phyloP scores from a whole-genome alignment of 2,113 vertebrate species.

The Dipodomys merriami region DNA sequence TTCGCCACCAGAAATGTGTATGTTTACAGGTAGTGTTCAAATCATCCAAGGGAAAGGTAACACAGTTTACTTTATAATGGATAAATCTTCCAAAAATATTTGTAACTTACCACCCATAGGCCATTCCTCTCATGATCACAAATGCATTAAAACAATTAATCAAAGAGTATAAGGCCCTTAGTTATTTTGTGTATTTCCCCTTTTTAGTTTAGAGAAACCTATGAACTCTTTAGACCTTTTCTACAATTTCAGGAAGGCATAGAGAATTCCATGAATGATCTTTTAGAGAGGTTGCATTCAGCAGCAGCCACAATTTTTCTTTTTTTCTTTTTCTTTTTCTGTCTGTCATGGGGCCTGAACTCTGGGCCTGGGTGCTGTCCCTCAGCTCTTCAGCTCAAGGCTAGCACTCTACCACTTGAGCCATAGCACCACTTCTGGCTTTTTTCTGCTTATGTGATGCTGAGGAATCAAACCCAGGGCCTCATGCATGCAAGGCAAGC shows the following conservation, averaged over 20 bases:
- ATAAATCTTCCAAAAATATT: background rate
- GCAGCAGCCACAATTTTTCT: background rate
- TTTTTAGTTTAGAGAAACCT: conserved; percentile 20
- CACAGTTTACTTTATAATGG: background rate
- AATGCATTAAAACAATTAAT: background rate
- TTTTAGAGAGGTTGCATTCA: background rate
- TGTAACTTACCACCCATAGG: background rate
- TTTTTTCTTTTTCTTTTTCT: no score
- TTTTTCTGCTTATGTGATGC: no score
- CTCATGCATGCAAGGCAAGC: no score
- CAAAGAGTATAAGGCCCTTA: background rate
- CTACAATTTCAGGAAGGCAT: background rate
- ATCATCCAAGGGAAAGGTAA: background rate
- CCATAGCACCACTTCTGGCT: no score
- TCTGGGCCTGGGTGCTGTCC: no score
- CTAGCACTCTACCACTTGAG: no score
- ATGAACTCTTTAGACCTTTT: background rate
- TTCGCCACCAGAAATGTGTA: background rate
- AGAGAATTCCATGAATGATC: background rate
- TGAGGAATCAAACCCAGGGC: no score
- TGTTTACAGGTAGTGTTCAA: background rate
- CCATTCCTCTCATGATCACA: background rate
- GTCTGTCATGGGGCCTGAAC: no score
- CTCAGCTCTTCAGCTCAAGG: no score
- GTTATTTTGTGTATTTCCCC: background rate